Conservation (phyloP, 2,888 invertebrate genomes). For the Epirrhoe alternata region DNA sequence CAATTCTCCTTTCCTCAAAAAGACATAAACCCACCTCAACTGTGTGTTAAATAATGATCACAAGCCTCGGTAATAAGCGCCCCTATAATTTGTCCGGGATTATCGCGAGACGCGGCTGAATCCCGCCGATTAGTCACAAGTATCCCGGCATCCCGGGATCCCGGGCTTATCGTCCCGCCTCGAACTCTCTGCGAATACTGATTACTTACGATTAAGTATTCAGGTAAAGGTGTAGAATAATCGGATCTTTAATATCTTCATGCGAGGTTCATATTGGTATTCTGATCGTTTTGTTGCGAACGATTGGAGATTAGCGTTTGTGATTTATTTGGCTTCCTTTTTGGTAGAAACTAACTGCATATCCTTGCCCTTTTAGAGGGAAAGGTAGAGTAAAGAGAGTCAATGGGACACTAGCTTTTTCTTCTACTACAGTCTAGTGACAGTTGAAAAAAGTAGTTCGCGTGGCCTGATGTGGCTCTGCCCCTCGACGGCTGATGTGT, state of each 20-base stretch:
- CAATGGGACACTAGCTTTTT: no score
- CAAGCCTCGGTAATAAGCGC: constrained; percentile 70
- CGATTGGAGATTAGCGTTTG: constrained; percentile 35
- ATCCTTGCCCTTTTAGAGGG: no score
- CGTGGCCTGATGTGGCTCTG: no score
- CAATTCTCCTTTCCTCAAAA: constrained; percentile 31
- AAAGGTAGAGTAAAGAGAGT: no score
- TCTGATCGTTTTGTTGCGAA: constrained; percentile 34
- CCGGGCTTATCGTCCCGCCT: constrained; percentile 65
- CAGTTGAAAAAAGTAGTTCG: no score
- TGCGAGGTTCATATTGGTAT: constrained; percentile 51
- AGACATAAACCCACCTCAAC: constrained; percentile 53
- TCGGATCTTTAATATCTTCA: constrained; percentile 70
- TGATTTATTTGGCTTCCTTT: constrained; percentile 25
- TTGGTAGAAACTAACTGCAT: no score
- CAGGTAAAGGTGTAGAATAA: constrained; percentile 75
- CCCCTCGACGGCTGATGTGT: no score
- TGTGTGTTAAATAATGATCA: constrained; percentile 76
- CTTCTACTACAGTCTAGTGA: no score
- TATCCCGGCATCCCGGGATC: constrained; percentile 65
- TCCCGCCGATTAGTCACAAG: constrained; percentile 83
- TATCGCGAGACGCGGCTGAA: constrained; percentile 79
- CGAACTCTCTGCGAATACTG: constrained; percentile 77
- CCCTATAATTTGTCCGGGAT: constrained; percentile 82
- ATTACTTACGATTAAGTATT: constrained; percentile 76